phyloP scores from a whole-genome alignment of 2,797 vertebrate genomes.

The Centropyge bicolor region DNA sequence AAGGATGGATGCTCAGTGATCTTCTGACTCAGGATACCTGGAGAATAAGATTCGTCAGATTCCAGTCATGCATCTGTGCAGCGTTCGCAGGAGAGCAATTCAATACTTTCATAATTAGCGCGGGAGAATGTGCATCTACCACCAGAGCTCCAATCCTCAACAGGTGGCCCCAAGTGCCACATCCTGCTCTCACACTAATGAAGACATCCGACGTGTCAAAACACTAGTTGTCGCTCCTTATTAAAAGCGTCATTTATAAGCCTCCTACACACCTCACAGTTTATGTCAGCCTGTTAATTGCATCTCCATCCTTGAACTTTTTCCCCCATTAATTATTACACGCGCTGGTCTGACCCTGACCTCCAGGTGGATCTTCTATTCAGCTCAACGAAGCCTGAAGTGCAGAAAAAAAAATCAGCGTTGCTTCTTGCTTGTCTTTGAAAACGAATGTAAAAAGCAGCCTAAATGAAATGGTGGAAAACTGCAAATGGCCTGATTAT shows the following conservation, averaged over 20 bases:
- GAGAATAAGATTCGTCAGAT: too few species aligned
- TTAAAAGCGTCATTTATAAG: conserved; percentile 24
- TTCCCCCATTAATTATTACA: conserved; percentile 11
- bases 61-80: too few species aligned
- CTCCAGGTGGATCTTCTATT: conserved; percentile 13
- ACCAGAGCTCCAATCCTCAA: conserved; percentile 2
- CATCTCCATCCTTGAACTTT: conserved; percentile 3
- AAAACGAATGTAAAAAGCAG: conserved; percentile 8
- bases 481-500: background rate
- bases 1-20: background rate
- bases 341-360: background rate
- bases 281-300: conserved; percentile 22
- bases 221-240: background rate
- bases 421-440: background rate
- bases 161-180: background rate
- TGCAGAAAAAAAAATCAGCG: background rate
- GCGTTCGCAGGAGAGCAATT: background rate
- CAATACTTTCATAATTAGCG: background rate
- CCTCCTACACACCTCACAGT: conserved; percentile 3
- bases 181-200: conserved; percentile 5
- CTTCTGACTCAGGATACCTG: too few species aligned
- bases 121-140: background rate
- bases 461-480: background rate
- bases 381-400: conserved; percentile 7
- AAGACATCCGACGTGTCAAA: conserved; percentile 34